These are phyloP conservation scores for Aphis gossypii DNA, from an alignment of 1,140 invertebrate genomes.

Conservation along the genomic window DNA sequence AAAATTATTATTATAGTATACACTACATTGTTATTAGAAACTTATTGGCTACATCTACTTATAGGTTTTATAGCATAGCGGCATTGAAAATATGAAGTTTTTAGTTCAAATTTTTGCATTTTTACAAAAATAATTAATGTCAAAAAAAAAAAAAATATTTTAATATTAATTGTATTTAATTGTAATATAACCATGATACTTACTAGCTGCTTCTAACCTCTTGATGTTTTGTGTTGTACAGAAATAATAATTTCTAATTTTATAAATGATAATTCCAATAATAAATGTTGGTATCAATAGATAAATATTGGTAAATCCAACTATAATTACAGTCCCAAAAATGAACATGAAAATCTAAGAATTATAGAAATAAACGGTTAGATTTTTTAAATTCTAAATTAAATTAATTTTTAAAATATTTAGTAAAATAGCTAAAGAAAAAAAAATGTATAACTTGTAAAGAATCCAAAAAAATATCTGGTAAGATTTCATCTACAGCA, in stretches of 20 bases:
- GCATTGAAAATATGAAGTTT: too few relatives aligned
- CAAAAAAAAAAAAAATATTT: too few relatives aligned
- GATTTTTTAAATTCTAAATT: too few relatives aligned
- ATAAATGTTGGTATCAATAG: slow-evolving; percentile 66
- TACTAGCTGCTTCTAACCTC: slow-evolving; percentile 72
- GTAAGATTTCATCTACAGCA: slow-evolving; percentile 86
- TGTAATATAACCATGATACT: slow-evolving; percentile 60
- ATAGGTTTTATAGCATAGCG: too few relatives aligned
- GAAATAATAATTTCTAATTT: slow-evolving; percentile 70
- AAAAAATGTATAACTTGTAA: slow-evolving; percentile 66
- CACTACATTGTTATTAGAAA: too few relatives aligned
- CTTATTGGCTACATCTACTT: too few relatives aligned
- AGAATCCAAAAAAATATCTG: slow-evolving; percentile 79
- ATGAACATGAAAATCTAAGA: slow-evolving; percentile 70
- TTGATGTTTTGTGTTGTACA: slow-evolving; percentile 72
- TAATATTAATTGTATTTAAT: too few relatives aligned
- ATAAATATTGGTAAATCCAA: slow-evolving; percentile 60
- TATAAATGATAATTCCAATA: slow-evolving; percentile 67
- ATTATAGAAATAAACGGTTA: not conserved
- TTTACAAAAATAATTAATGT: too few relatives aligned
- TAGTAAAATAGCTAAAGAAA: too few relatives aligned
- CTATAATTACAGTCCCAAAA: slow-evolving; percentile 66
- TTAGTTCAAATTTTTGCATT: too few relatives aligned
- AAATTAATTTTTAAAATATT: too few relatives aligned
- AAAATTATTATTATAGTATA: too few relatives aligned